Conservation (phyloP, 1,140 invertebrate species). For the Calephelis virginiensis region DNA sequence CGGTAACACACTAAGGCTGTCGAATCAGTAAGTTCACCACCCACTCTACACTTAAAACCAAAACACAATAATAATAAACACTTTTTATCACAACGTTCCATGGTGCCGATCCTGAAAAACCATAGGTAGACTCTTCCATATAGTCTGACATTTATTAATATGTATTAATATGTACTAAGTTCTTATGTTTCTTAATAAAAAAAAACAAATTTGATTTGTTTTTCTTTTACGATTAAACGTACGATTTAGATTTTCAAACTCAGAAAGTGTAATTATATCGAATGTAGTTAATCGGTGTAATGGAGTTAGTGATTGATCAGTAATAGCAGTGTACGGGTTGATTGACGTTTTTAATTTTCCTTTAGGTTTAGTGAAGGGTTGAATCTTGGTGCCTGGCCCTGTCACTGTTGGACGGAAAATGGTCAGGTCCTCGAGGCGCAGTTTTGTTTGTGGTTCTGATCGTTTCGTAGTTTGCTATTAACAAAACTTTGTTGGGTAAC, state of each 20-base stretch:
- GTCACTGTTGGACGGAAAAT: slow-evolving; percentile 55
- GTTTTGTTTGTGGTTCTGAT: slow-evolving; percentile 22
- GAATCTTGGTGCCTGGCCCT: slow-evolving; percentile 45
- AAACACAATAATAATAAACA: no score
- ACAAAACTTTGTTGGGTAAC: no score
- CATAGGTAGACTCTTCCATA: no score
- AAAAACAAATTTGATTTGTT: background rate
- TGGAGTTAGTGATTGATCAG: slow-evolving; percentile 59
- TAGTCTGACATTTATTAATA: no score
- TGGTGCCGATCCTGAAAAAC: no score
- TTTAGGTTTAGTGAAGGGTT: slow-evolving; percentile 39
- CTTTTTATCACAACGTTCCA: no score
- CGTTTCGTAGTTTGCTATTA: no score
- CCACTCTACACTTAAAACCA: no score
- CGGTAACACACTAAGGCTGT: no score
- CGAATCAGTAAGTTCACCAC: no score
- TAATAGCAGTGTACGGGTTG: slow-evolving; percentile 51
- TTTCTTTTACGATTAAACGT: slow-evolving; percentile 3
- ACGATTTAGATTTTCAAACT: slow-evolving; percentile 15
- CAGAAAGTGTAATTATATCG: slow-evolving; percentile 51
- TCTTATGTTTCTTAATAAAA: no score
- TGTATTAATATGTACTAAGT: no score
- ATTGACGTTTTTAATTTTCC: slow-evolving; percentile 73
- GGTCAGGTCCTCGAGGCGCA: slow-evolving; percentile 40
- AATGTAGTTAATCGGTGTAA: slow-evolving; percentile 63